A percentile compares a stretch with the other conserved stretches of the same genome.
phyloP scores from a whole-genome alignment of 2,888 invertebrate species.

The Julus scandinavius region DNA sequence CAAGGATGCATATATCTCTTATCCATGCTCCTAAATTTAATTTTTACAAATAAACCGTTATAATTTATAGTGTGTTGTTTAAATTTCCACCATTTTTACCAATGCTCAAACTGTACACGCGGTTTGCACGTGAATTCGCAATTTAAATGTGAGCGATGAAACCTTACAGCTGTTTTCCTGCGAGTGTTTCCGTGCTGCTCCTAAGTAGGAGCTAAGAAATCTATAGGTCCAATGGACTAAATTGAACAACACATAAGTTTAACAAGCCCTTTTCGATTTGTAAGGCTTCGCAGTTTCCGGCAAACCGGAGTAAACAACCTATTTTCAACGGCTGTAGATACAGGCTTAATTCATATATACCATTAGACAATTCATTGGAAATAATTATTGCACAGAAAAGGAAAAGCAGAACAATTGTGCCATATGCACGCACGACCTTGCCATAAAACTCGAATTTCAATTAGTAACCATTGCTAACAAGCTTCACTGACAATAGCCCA shows the following conservation, averaged over 20 bases:
- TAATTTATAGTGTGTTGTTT: no score
- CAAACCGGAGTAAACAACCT: constrained; percentile 27
- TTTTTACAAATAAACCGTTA: no score
- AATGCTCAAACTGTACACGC: neutral
- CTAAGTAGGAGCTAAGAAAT: neutral
- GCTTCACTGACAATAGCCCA: neutral
- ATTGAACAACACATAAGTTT: constrained; percentile 21
- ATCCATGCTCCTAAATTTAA: no score
- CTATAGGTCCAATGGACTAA: neutral
- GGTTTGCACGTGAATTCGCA: constrained; percentile 38
- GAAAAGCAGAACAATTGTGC: neutral
- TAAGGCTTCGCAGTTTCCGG: neutral
- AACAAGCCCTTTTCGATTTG: neutral
- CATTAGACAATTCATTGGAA: neutral
- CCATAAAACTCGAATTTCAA: constrained; percentile 1
- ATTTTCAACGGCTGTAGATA: neutral
- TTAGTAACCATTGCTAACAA: neutral
- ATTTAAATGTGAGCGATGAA: neutral
- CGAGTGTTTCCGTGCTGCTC: neutral
- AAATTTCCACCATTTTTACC: neutral
- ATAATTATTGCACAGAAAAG: neutral
- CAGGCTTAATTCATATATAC: constrained; percentile 18
- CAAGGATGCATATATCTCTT: no score
- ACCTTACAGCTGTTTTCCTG: neutral
- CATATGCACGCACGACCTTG: neutral